phyloP scores from a whole-genome alignment of 2,797 vertebrate genomes.

The Poecilia velifera region DNA sequence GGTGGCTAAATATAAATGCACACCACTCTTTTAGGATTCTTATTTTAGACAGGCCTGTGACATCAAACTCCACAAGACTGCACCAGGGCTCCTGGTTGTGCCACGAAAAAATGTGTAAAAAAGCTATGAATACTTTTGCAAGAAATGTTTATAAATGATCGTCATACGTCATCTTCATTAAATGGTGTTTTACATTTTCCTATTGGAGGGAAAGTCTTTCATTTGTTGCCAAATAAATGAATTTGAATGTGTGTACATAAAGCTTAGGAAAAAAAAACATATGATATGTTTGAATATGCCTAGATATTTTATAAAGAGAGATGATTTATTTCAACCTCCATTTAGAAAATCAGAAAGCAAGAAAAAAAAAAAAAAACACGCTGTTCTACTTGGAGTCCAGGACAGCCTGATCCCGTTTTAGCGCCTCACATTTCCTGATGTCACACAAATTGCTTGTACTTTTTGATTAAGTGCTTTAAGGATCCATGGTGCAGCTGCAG shows the following conservation, averaged over 20 bases:
- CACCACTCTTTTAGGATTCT: background rate
- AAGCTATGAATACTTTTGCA: background rate
- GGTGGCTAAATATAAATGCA: background rate
- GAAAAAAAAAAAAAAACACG: background rate
- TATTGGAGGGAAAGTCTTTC: background rate
- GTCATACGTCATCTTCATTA: background rate
- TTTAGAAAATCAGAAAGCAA: background rate
- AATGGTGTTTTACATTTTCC: background rate
- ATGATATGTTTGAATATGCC: background rate
- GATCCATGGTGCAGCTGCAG: background rate
- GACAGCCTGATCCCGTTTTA: background rate
- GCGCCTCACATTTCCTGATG: background rate
- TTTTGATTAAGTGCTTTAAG: background rate
- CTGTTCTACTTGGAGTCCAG: background rate
- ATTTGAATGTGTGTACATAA: background rate
- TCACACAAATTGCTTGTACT: slow-evolving; percentile 1
- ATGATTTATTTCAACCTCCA: background rate
- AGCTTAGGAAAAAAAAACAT: background rate
- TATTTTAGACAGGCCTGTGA: background rate
- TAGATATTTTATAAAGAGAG: background rate
- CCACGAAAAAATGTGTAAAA: background rate
- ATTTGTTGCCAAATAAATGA: background rate
- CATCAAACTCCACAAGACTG: background rate
- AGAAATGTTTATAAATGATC: background rate
- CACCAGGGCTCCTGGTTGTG: too few relatives aligned